These are phyloP conservation scores for Cotesia vestalis DNA, from an alignment of 1,140 invertebrate species.

Conservation along the genomic window DNA sequence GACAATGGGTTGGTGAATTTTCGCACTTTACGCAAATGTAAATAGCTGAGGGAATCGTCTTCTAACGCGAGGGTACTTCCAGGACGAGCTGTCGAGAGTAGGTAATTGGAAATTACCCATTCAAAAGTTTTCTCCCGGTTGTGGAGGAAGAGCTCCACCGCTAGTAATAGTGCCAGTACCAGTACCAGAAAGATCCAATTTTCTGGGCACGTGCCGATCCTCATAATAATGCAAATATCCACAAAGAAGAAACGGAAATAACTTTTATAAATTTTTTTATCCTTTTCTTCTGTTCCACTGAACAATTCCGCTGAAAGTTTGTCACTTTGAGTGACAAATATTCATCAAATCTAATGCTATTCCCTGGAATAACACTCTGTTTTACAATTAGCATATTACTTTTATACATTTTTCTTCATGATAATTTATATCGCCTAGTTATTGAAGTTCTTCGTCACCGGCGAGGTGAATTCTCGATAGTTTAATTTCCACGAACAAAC, in stretches of 20 bases:
- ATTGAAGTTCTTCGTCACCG: no score
- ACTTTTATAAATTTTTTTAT: constrained; percentile 41
- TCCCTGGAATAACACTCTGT: no score
- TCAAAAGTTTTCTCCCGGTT: constrained; percentile 37
- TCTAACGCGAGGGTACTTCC: constrained; percentile 2
- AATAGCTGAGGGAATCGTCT: constrained; percentile 11
- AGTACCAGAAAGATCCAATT: constrained; percentile 43
- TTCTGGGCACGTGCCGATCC: constrained; percentile 29
- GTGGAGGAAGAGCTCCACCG: no score
- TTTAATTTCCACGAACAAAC: no score
- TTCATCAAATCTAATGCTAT: no score
- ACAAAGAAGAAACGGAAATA: constrained; percentile 35
- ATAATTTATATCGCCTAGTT: no score
- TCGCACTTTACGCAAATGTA: constrained; percentile 31
- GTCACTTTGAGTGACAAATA: no score
- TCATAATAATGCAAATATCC: constrained; percentile 45
- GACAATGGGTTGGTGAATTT: constrained; percentile 18
- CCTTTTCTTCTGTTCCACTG: constrained; percentile 5
- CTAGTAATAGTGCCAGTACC: no score
- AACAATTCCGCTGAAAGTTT: no score
- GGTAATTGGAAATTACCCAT: constrained; percentile 46
- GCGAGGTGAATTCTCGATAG: no score
- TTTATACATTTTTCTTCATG: no score
- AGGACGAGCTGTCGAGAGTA: constrained; percentile 16
- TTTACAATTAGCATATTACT: no score